Conservation (phyloP, 2,888 invertebrate genomes). For the Didymodactylos carnosus region DNA sequence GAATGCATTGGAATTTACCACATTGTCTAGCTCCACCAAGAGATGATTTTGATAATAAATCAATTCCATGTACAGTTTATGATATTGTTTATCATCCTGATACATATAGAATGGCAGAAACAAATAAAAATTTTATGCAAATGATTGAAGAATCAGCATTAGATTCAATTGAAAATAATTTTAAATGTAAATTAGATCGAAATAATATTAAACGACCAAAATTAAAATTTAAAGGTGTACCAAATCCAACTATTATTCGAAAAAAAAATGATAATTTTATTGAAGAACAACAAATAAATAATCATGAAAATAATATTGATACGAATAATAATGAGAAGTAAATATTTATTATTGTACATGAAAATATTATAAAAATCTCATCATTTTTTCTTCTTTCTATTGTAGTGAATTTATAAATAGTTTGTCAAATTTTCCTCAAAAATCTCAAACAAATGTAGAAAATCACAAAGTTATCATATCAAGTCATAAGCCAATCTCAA, state of each 20-base stretch:
- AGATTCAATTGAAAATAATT: constrained; percentile 59
- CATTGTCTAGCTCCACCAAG: constrained; percentile 58
- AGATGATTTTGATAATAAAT: constrained; percentile 58
- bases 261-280: constrained; percentile 9
- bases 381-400: too few species aligned
- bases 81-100: constrained; percentile 79
- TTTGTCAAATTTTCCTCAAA: too few species aligned
- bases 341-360: too few species aligned
- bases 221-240: constrained; percentile 55
- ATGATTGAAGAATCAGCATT: constrained; percentile 61
- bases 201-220: constrained; percentile 58
- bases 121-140: constrained; percentile 51
- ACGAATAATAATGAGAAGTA: too few species aligned
- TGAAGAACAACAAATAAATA: too few species aligned
- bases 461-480: constrained; percentile 3
- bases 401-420: too few species aligned
- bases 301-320: neutral
- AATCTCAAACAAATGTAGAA: too few species aligned
- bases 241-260: constrained; percentile 54
- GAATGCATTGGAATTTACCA: constrained; percentile 65
- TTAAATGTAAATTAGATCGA: constrained; percentile 54
- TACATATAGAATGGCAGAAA: constrained; percentile 55
- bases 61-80: constrained; percentile 54
- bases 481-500: constrained; percentile 4
- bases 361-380: too few species aligned